These are phyloP conservation scores for Rhinoderma darwinii DNA, from an alignment of 2,113 vertebrate species.

Conservation along the genomic window DNA sequence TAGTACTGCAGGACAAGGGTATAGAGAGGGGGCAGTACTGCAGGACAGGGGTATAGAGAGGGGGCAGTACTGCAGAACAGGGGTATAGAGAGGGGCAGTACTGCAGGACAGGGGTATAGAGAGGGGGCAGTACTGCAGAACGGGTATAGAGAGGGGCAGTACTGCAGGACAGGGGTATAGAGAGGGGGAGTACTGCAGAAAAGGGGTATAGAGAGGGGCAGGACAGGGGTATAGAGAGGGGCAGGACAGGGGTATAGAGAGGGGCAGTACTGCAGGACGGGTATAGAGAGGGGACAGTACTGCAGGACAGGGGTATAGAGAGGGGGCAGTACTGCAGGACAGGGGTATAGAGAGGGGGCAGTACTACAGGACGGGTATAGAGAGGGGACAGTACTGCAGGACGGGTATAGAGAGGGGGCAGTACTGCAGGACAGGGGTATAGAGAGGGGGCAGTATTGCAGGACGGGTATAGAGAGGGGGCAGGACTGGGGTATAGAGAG, in stretches of 20 bases:
- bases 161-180: not conserved
- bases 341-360: too few species aligned
- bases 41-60: too few species aligned
- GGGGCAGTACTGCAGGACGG: not conserved
- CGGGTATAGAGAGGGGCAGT: not conserved
- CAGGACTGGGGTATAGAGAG: not conserved
- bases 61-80: not conserved
- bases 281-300: not conserved
- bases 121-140: not conserved
- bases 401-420: not conserved
- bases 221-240: not conserved
- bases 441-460: not conserved
- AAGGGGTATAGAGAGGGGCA: not conserved
- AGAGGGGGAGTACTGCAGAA: not conserved
- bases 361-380: not conserved
- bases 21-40: not conserved
- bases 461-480: not conserved
- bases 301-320: not conserved
- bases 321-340: too few species aligned
- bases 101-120: not conserved
- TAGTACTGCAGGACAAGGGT: too few species aligned
- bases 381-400: not conserved
- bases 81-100: too few species aligned
- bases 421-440: not conserved
- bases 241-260: not conserved